A percentile compares a stretch with the other conserved stretches of the same genome.
Evolutionary conservation across 2,797 vertebrate species (phyloP).

Genomic region (Chelmon rostratus): DNA sequence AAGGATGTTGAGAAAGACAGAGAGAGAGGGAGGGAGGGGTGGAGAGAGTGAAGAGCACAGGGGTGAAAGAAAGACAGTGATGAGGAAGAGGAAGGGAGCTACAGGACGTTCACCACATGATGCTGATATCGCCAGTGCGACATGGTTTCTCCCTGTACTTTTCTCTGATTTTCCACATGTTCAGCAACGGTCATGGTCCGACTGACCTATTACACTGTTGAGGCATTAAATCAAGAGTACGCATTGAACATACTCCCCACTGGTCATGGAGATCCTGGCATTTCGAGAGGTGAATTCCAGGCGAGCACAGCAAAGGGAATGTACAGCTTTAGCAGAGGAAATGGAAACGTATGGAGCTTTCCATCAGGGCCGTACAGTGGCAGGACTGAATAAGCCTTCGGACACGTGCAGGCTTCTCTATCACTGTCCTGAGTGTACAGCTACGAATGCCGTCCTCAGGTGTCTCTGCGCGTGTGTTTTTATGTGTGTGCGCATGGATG

Average conservation of each 20-base stretch:
- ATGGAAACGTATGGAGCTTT: not conserved
- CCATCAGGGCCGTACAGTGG: not conserved
- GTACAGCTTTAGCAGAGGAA: not conserved
- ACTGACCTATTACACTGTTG: not conserved
- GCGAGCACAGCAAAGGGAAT: not conserved
- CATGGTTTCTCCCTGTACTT: not conserved
- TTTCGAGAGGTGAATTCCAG: not conserved
- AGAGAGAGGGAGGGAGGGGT: slow-evolving; percentile 33
- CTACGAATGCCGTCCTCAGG: slow-evolving; percentile 26
- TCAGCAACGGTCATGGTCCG: not conserved
- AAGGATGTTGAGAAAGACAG: slow-evolving; percentile 55
- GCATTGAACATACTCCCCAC: not conserved
- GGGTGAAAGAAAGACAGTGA: slow-evolving; percentile 9
- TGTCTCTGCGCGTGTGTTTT: slow-evolving; percentile 24
- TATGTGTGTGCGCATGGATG: not conserved
- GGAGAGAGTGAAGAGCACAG: slow-evolving; percentile 37
- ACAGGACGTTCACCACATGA: not conserved
- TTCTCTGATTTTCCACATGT: not conserved
- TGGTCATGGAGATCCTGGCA: not conserved
- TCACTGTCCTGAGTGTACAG: not conserved
- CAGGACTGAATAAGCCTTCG: not conserved
- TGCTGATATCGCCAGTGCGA: not conserved
- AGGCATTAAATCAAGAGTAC: not conserved
- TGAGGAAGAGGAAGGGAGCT: slow-evolving; percentile 17
- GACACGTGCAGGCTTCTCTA: not conserved